Base-by-base conservation (phyloP, 2,113 vertebrate species). In the Chinchilla lanigera region DNA sequence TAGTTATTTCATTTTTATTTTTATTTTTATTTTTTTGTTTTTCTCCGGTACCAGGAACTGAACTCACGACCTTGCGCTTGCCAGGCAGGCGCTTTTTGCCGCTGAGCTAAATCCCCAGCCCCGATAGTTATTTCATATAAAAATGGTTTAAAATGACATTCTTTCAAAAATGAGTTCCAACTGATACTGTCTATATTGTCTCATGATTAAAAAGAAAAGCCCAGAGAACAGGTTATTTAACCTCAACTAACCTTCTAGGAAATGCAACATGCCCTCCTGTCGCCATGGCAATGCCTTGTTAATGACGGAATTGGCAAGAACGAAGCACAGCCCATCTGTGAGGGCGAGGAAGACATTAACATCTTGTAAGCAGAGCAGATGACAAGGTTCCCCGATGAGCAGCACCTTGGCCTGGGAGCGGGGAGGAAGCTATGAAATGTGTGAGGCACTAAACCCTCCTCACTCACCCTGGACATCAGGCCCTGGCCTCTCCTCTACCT, bases 241-340 rank as follows among this genome's bases (percentile, higher is more conserved):
- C 33, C 35, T 35, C 56, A 93, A 90, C 90, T 22, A 87, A 73
- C 90, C 95, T 97, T 96, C 83, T 86, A 78, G 47, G 60, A 90
- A 88, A 93, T 44, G 52, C 10, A 56, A 9, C 7, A 56, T 35
- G 65, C 30, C 65, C 38, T 81, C 58, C 17, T 28, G 88, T 97
- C 94, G 65, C 91, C 90, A 97, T 58, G 90, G 67, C 77, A 80
- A 87, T 5, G 35, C 28, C 90, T 86, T 30, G 47, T n/a, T 47
- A 61, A 44, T 38, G 71, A 83, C 16, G n/a, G 38, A 82, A 65
- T 2, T 89, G 61, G 58, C 82, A 89, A 86, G 61, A 52, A 54
- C 17, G 13, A 5, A 30, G 75, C 16, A 60, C 12, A 50, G 87
- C n/a, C 78, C 7, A 50, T 84, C 58, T 20, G 38, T 50, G 28